Base-by-base conservation (phyloP, 2,888 invertebrate species). In the Scaptomyza reducta region DNA sequence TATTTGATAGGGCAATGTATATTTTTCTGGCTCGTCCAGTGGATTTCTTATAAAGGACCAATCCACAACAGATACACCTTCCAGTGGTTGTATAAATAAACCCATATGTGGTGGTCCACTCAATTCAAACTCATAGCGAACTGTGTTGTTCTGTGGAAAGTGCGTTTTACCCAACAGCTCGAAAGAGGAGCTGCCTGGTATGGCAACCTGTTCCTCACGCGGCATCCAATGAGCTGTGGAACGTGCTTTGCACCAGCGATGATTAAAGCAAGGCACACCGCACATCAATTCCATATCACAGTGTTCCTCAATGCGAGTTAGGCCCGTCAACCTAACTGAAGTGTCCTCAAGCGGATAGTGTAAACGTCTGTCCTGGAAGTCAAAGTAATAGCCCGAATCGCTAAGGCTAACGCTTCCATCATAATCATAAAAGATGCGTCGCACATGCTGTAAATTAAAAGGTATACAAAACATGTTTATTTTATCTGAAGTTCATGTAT, bases 331-430 rank as follows among this genome's bases (percentile, higher is more conserved):
- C 50, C 88, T 77, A 0, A 89, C 58, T 0, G 76, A 57, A 16
- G 83, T 79, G 35, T 58, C 64, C 58, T 82, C 68, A 3, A 88
- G 62, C 0, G 88, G 84, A 54, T 74, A 46, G 11, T 79, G 63
- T 0, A 81, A 61, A 1, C 86, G 82, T n/a, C 91, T 79, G 46
- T 94, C 93, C 74, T 93, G 90, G n/a, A 93, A 92, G 56, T 92
- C 86, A 50, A 92, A 89, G 89, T 92, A 93, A 55, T 93, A 90
- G 13, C 93, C 93, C 10, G 92, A 92, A 66, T 93, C 93, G 60
- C 90, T 88, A 6, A 88, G 84, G 27, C 88, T 89, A 1, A 92
- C 77, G 1, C 84, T 76, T 5, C 89, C 80, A 66, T 90, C 86
- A n/a, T 84, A 87, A 59, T 92, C 91, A 66, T 93, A 91, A 68